Conservation (phyloP, 2,113 vertebrate species). For the Macrotus californicus region DNA sequence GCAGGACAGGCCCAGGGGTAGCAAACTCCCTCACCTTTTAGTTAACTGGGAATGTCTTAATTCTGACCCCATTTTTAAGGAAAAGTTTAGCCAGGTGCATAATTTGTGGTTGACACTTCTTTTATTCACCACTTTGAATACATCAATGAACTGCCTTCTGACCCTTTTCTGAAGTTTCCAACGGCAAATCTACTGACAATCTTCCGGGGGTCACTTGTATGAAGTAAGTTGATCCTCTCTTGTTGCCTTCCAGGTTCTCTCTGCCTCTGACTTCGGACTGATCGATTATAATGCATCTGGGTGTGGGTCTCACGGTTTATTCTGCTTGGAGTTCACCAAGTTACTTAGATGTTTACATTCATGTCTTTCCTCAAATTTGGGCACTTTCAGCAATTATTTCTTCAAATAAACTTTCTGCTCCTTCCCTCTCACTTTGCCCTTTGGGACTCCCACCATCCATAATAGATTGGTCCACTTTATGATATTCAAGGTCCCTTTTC, state of each 20-base stretch:
- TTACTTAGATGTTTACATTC: background rate
- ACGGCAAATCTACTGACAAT: background rate
- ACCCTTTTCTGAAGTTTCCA: background rate
- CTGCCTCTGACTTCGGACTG: background rate
- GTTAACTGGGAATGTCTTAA: background rate
- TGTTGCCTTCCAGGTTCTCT: background rate
- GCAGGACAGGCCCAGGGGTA: background rate
- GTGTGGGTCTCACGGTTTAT: background rate
- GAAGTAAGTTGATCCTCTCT: background rate
- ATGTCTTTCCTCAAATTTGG: background rate
- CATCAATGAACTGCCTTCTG: background rate
- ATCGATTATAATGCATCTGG: background rate
- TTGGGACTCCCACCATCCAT: background rate
- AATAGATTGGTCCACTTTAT: background rate
- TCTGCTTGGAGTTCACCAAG: background rate
- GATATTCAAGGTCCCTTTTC: background rate
- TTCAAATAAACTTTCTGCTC: background rate
- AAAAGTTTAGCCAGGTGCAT: background rate
- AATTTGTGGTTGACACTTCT: background rate
- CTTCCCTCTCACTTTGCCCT: background rate
- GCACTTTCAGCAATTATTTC: background rate
- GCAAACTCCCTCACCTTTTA: background rate
- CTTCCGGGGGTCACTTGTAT: background rate
- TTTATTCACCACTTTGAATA: background rate
- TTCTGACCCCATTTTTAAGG: background rate